A percentile compares a stretch with the other conserved stretches of the same genome.
Evolutionary conservation across 2,113 vertebrate genomes (phyloP).

Genomic region (Pitta sordida): DNA sequence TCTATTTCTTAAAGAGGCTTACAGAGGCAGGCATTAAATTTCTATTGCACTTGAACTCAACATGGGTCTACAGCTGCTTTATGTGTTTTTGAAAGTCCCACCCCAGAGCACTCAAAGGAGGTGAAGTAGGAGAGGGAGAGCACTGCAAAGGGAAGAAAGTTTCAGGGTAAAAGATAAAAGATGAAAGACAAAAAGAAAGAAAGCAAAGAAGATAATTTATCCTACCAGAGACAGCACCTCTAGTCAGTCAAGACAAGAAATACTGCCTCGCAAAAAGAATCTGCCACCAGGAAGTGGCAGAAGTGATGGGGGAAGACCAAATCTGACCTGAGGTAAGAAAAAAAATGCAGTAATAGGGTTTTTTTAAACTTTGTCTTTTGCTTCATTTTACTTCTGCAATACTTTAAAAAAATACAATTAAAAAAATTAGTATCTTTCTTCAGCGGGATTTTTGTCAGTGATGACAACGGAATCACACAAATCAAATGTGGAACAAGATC

Average conservation of each 20-base stretch:
- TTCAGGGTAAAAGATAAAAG: not conserved
- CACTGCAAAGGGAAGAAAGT: not conserved
- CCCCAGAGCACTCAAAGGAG: not conserved
- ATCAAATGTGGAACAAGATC: not conserved
- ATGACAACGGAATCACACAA: not conserved
- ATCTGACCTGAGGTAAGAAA: conserved; percentile 47
- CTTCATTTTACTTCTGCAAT: not conserved
- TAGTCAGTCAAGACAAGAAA: conserved; percentile 68
- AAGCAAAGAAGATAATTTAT: conserved; percentile 36
- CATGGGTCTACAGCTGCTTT: not conserved
- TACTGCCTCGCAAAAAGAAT: conserved; percentile 59
- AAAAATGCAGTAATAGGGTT: not conserved
- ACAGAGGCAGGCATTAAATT: not conserved
- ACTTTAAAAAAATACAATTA: not conserved
- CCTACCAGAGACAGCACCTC: conserved; percentile 65
- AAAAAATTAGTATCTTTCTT: not conserved
- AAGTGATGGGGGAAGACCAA: conserved; percentile 45
- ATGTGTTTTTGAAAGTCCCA: not conserved
- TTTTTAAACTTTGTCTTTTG: not conserved
- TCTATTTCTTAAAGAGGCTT: not conserved
- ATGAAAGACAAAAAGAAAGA: conserved; percentile 12
- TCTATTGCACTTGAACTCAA: not conserved
- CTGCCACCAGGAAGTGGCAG: conserved; percentile 46
- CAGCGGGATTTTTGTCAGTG: not conserved
- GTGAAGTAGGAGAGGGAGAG: not conserved